These are phyloP conservation scores for Phyllotreta striolata DNA, from an alignment of 2,888 invertebrate species.

Conservation along the genomic window DNA sequence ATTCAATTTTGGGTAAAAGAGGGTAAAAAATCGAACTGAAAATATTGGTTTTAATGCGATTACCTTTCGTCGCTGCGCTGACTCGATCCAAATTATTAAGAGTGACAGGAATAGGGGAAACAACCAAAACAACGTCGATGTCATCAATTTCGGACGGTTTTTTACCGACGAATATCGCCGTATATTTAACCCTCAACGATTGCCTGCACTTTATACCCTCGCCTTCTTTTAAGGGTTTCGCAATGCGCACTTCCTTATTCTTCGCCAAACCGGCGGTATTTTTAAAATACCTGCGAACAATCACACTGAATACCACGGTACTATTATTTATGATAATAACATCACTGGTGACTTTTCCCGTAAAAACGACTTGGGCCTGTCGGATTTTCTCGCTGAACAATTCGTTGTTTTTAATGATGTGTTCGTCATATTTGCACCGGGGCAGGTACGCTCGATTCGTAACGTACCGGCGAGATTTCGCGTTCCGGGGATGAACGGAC, in stretches of 20 bases:
- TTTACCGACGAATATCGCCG: slow-evolving; percentile 58
- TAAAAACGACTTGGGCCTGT: slow-evolving; percentile 56
- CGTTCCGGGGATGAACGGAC: slow-evolving; percentile 39
- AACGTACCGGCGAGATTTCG: slow-evolving; percentile 43
- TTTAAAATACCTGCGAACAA: slow-evolving; percentile 58
- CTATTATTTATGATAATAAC: slow-evolving; percentile 49
- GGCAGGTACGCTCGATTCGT: slow-evolving; percentile 51
- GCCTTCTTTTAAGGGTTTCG: slow-evolving; percentile 55
- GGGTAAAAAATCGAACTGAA: background rate
- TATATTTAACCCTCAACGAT: slow-evolving; percentile 57
- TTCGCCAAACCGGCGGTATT: slow-evolving; percentile 50
- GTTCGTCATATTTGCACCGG: slow-evolving; percentile 57
- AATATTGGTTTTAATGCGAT: background rate
- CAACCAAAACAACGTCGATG: slow-evolving; percentile 55
- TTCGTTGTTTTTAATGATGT: slow-evolving; percentile 54
- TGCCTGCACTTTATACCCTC: slow-evolving; percentile 59
- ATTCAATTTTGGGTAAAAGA: too few relatives aligned
- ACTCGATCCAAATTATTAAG: slow-evolving; percentile 60
- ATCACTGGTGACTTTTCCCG: slow-evolving; percentile 58
- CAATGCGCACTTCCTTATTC: slow-evolving; percentile 54
- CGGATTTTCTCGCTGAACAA: slow-evolving; percentile 51
- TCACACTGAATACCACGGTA: slow-evolving; percentile 54
- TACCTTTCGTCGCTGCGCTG: slow-evolving; percentile 61
- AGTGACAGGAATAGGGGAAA: slow-evolving; percentile 60
- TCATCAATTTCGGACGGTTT: slow-evolving; percentile 49